Conservation (phyloP, 1,140 invertebrate genomes). For the Euschistus heros region DNA sequence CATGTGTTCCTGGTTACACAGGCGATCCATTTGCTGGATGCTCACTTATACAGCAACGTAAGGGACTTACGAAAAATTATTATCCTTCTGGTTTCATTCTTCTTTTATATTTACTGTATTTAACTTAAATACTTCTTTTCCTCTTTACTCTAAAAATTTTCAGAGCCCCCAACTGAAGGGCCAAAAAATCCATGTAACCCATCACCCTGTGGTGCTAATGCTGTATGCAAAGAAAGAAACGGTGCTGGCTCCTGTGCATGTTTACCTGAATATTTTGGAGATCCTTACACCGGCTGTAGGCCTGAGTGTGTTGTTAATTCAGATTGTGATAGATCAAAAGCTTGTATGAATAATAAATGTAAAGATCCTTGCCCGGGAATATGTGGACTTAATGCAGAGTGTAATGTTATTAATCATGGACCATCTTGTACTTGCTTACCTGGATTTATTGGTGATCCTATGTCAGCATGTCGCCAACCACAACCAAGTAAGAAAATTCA, state of each 20-base stretch:
- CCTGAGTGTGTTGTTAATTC: slow-evolving; percentile 60
- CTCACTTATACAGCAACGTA: slow-evolving; percentile 36
- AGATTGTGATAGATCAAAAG: slow-evolving; percentile 54
- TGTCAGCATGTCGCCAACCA: slow-evolving; percentile 44
- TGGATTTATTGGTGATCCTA: slow-evolving; percentile 54
- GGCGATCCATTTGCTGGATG: slow-evolving; percentile 77
- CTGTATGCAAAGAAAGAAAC: slow-evolving; percentile 58
- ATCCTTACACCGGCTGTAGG: slow-evolving; percentile 49
- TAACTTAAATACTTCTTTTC: slow-evolving; percentile 20
- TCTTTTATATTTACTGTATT: neutral
- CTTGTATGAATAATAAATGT: slow-evolving; percentile 62
- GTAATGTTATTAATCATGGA: slow-evolving; percentile 54
- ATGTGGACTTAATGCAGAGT: slow-evolving; percentile 61
- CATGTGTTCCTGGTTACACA: slow-evolving; percentile 63
- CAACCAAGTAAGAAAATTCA: slow-evolving; percentile 27
- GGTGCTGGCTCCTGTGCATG: slow-evolving; percentile 62
- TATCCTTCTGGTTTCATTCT: neutral
- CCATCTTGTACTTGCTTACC: slow-evolving; percentile 51
- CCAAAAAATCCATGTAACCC: slow-evolving; percentile 51
- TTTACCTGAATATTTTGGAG: slow-evolving; percentile 50
- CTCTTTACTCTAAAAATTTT: slow-evolving; percentile 39
- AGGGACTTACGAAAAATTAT: neutral
- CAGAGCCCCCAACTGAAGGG: slow-evolving; percentile 34
- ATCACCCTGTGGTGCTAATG: slow-evolving; percentile 64
- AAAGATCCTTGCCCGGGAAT: slow-evolving; percentile 62